phyloP scores from a whole-genome alignment of 2,888 invertebrate genomes.

The Eristalis tenax region DNA sequence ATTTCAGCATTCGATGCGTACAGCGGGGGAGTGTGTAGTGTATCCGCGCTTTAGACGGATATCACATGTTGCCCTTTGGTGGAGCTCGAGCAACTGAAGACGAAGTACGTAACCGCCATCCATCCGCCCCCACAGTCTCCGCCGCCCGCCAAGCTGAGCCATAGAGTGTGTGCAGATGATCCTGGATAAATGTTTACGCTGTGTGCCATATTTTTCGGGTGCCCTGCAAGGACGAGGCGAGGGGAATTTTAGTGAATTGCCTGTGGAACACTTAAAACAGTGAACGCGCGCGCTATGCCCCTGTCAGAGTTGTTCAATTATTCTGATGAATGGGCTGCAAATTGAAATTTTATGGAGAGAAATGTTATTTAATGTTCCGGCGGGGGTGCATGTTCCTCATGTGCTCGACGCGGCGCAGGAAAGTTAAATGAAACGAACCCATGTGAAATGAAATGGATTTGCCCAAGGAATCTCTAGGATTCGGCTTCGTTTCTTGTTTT shows the following conservation, averaged over 20 bases:
- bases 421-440: conserved; percentile 71
- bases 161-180: conserved; percentile 41
- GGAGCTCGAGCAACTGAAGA: conserved; percentile 58
- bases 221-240: neutral
- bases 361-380: conserved; percentile 71
- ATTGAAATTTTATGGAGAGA: conserved; percentile 74
- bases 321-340: conserved; percentile 75
- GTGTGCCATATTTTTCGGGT: conserved; percentile 64
- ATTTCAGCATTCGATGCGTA: conserved; percentile 67
- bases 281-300: conserved; percentile 55
- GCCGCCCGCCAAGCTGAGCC: conserved; percentile 32
- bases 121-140: conserved; percentile 1
- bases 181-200: conserved; percentile 62
- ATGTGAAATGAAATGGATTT: conserved; percentile 69
- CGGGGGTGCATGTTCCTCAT: conserved; percentile 42
- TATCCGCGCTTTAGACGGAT: conserved; percentile 31
- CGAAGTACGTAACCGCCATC: conserved; percentile 50
- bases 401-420: conserved; percentile 13
- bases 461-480: conserved; percentile 35
- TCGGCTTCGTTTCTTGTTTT: conserved; percentile 6
- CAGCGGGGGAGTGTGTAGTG: neutral
- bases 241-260: conserved; percentile 63
- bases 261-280: conserved; percentile 69
- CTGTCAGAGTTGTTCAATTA: conserved; percentile 74
- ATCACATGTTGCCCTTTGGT: conserved; percentile 70